Conservation (phyloP, 2,797 vertebrate genomes). For the Sebastes oblongus region DNA sequence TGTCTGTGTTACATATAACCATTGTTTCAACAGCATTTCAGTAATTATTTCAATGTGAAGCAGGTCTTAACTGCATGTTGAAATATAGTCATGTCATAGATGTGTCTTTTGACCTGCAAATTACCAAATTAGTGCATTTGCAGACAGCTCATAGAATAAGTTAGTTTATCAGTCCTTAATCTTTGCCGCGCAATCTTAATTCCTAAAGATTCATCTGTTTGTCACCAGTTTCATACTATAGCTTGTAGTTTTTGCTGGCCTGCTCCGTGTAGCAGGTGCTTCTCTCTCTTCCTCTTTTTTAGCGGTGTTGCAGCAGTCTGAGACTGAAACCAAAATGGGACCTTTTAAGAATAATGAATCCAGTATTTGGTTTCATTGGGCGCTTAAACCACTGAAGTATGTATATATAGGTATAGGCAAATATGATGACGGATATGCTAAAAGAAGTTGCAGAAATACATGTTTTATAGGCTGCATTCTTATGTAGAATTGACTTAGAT, state of each 20-base stretch:
- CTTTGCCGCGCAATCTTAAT: not conserved
- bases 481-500: not conserved
- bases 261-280: not conserved
- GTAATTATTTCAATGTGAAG: not conserved
- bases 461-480: not conserved
- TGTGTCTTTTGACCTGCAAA: not conserved
- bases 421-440: not conserved
- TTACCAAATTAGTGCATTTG: not conserved
- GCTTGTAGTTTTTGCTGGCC: not conserved
- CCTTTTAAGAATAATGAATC: not conserved
- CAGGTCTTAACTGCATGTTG: not conserved
- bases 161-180: not conserved
- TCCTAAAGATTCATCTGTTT: not conserved
- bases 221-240: not conserved
- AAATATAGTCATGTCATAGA: not conserved
- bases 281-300: constrained; percentile 18
- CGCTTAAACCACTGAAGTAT: not conserved
- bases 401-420: not conserved
- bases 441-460: not conserved
- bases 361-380: not conserved
- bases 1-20: not conserved
- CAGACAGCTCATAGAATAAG: not conserved
- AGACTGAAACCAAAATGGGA: not conserved
- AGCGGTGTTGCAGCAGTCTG: not conserved
- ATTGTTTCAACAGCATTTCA: not conserved